These are phyloP conservation scores for Poeciliopsis occidentalis DNA, from an alignment of 2,113 vertebrate genomes.

Conservation along the genomic window DNA sequence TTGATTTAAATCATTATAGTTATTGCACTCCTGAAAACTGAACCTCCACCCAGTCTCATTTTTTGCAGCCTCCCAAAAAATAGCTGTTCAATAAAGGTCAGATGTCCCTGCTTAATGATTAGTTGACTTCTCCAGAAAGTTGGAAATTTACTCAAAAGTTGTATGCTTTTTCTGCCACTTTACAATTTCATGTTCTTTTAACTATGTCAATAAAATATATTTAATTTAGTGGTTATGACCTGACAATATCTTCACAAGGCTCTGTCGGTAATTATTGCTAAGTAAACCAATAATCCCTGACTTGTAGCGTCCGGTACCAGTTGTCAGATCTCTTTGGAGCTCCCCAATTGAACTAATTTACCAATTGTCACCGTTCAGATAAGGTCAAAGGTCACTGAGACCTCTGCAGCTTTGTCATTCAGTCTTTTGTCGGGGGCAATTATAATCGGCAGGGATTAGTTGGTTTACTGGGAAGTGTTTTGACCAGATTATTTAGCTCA, in stretches of 20 bases:
- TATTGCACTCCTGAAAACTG: too few species aligned
- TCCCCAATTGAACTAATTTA: slow-evolving; percentile 48
- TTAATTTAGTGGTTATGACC: not conserved
- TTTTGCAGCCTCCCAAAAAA: too few species aligned
- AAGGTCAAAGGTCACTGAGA: slow-evolving; percentile 61
- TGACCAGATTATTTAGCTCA: slow-evolving; percentile 59
- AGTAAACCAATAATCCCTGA: slow-evolving; percentile 40
- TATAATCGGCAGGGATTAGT: slow-evolving; percentile 58
- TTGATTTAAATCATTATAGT: not conserved
- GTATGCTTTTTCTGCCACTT: not conserved
- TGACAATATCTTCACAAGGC: not conserved
- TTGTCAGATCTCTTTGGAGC: slow-evolving; percentile 51
- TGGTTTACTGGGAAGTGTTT: slow-evolving; percentile 35
- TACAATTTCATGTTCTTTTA: not conserved
- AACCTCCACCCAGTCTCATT: too few species aligned
- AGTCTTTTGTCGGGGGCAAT: slow-evolving; percentile 63
- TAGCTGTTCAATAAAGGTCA: too few species aligned
- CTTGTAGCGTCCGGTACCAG: slow-evolving; percentile 20
- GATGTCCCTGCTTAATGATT: too few species aligned
- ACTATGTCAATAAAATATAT: not conserved
- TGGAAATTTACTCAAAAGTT: too few species aligned
- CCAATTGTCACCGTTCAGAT: slow-evolving; percentile 48
- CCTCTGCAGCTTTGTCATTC: slow-evolving; percentile 23
- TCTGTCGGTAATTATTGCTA: not conserved
- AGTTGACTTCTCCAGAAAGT: too few species aligned